These are phyloP conservation scores for Spinibarbus caldwelli DNA, from an alignment of 2,797 vertebrate species.

Conservation along the genomic window DNA sequence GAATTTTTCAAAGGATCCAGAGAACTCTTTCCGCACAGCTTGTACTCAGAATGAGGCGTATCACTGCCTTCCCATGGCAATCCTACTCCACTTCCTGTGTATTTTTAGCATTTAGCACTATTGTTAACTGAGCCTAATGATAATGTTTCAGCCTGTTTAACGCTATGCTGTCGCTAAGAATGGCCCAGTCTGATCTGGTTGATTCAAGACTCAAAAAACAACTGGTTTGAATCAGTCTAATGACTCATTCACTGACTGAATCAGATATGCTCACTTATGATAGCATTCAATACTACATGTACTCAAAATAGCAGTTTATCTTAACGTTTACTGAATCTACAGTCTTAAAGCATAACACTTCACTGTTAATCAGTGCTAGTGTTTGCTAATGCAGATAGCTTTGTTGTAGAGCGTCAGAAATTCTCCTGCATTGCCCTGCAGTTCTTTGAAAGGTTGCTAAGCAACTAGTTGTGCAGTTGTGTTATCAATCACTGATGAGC, in stretches of 20 bases:
- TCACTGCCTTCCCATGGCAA: slow-evolving; percentile 25
- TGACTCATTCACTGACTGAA: neutral
- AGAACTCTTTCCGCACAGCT: slow-evolving; percentile 43
- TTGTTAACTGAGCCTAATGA: slow-evolving; percentile 43
- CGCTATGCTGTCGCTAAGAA: slow-evolving; percentile 26
- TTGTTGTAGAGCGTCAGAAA: slow-evolving; percentile 38
- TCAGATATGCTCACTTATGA: slow-evolving; percentile 16
- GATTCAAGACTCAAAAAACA: slow-evolving; percentile 25
- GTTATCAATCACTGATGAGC: slow-evolving; percentile 57
- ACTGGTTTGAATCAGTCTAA: neutral
- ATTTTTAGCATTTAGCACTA: slow-evolving; percentile 46
- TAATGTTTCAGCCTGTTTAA: slow-evolving; percentile 41
- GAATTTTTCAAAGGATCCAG: slow-evolving; percentile 34
- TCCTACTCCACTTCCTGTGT: slow-evolving; percentile 41
- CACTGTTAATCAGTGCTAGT: neutral
- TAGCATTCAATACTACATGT: neutral
- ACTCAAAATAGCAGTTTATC: neutral
- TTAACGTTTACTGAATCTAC: neutral
- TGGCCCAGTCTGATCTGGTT: slow-evolving; percentile 23
- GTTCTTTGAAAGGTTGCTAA: slow-evolving; percentile 66
- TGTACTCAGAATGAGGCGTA: slow-evolving; percentile 30
- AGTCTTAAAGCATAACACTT: neutral
- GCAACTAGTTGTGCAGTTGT: slow-evolving; percentile 65
- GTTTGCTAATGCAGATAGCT: slow-evolving; percentile 39
- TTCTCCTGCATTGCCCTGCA: slow-evolving; percentile 56